Base-by-base conservation (phyloP, 2,113 vertebrate species). In the Syngnathus typhle region DNA sequence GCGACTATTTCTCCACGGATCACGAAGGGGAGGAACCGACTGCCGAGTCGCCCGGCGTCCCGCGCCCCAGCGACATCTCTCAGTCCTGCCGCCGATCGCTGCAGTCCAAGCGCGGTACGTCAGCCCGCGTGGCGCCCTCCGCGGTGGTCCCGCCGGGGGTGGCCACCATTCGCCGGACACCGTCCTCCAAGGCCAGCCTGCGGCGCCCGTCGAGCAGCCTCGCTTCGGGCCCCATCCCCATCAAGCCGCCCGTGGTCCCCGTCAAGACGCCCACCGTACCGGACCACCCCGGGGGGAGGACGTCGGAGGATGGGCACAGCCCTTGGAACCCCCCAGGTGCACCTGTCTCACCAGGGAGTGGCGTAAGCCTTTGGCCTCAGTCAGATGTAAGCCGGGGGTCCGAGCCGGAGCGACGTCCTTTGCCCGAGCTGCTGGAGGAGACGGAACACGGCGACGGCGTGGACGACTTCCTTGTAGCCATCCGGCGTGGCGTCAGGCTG, bases 251-350 rank as follows among this genome's bases (percentile, higher is more conserved):
- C 0, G 93, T 96, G 86, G 94, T 98, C 73, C 96, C 96, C 0
- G 95, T 98, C 64, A 97, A 95, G 87, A 98, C 96, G 0, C 96
- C 95, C 0, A 97, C 95, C 0, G 95, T 98, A 65, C 96, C 96
- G 0, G 94, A 95, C 5, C 81, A 90, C 15, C 77, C 75, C 32
- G 37, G 65, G 60, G 77, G 75, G 52, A 51, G 71, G 0, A 4
- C 15, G 1, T 67, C 73, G 0, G 79, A 82, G 49, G 88, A 80
- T 0, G 27, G 70, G 6, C 67, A 18, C 12, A 1, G 46, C 0
- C 21, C 68, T 0, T 66, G 65, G 38, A 75, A 65, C 19, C 79
- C 79, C 0, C 32, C 52, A 0, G 63, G 63, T 32, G 60, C 64
- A 1, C 77, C 73, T 3, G n/a, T 75, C 59, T 77, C 83, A 4